These are phyloP conservation scores for Phalera bucephala DNA, from an alignment of 2,888 invertebrate species.

Conservation along the genomic window DNA sequence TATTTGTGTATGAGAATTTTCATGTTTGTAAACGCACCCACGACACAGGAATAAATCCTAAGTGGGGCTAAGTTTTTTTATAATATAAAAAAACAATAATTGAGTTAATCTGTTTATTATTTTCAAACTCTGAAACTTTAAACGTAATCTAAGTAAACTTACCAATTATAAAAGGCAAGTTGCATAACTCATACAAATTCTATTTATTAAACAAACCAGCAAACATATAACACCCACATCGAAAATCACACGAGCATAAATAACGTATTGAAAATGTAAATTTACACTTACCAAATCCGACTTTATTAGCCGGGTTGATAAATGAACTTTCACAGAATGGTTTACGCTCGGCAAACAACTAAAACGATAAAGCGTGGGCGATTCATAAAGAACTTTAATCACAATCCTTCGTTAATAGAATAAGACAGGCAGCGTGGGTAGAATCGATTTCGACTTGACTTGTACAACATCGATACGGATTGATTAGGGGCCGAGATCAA, in stretches of 20 bases:
- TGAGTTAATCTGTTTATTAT: no score
- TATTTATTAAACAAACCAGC: not conserved
- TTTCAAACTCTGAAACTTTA: no score
- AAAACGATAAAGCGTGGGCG: conserved; percentile 42
- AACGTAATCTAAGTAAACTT: no score
- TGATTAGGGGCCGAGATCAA: conserved; percentile 69
- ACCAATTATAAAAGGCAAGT: no score
- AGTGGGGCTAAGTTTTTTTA: no score
- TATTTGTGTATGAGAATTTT: no score
- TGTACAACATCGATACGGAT: conserved; percentile 56
- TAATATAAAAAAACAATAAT: no score
- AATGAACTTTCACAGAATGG: conserved; percentile 9
- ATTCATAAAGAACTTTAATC: conserved; percentile 45
- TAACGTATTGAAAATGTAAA: conserved; percentile 5
- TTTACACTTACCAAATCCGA: conserved; percentile 1
- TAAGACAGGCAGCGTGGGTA: conserved; percentile 56
- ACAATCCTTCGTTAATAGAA: conserved; percentile 48
- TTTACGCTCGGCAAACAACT: conserved; percentile 24
- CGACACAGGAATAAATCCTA: no score
- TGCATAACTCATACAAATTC: no score
- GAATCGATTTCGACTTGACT: conserved; percentile 56
- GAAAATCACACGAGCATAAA: conserved; percentile 5
- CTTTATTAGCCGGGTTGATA: conserved; percentile 14
- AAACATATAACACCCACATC: not conserved
- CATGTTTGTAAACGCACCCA: no score